Conservation (phyloP, 37 sponge, comb jelly and placozoan species). For the Ianthella basta region DNA sequence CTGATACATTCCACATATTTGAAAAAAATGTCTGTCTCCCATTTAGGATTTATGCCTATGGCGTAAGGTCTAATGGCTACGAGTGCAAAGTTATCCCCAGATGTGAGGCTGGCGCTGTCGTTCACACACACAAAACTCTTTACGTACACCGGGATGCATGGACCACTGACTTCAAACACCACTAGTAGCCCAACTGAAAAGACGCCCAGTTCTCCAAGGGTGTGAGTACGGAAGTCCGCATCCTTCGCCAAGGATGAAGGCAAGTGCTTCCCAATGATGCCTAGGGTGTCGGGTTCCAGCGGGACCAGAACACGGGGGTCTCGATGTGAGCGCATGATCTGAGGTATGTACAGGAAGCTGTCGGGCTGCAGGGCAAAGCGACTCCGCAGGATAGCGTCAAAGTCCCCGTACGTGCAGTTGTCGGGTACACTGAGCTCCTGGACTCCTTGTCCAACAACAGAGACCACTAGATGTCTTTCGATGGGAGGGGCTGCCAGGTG, state of each 20-base stretch:
- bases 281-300: background rate
- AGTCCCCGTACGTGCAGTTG: slow-evolving; percentile 31
- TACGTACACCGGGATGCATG: slow-evolving; percentile 48
- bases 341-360: slow-evolving; percentile 66
- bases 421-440: slow-evolving; percentile 32
- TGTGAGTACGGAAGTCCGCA: slow-evolving; percentile 27
- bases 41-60: slow-evolving; percentile 58
- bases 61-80: slow-evolving; percentile 39
- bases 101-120: background rate
- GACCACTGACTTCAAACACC: slow-evolving; percentile 65
- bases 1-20: slow-evolving; percentile 62
- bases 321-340: slow-evolving; percentile 26
- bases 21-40: slow-evolving; percentile 51
- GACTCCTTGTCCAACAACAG: slow-evolving; percentile 53
- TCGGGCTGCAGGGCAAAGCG: slow-evolving; percentile 34
- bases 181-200: slow-evolving; percentile 18
- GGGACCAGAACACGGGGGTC: slow-evolving; percentile 13
- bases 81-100: slow-evolving; percentile 18
- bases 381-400: slow-evolving; percentile 38
- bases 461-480: slow-evolving; percentile 30
- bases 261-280: background rate
- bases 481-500: background rate
- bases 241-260: background rate
- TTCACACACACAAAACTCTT: slow-evolving; percentile 6
- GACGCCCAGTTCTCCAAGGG: slow-evolving; percentile 41